These are phyloP conservation scores for Drosophila willistoni DNA, from an alignment of 1,140 invertebrate genomes.

Conservation along the genomic window DNA sequence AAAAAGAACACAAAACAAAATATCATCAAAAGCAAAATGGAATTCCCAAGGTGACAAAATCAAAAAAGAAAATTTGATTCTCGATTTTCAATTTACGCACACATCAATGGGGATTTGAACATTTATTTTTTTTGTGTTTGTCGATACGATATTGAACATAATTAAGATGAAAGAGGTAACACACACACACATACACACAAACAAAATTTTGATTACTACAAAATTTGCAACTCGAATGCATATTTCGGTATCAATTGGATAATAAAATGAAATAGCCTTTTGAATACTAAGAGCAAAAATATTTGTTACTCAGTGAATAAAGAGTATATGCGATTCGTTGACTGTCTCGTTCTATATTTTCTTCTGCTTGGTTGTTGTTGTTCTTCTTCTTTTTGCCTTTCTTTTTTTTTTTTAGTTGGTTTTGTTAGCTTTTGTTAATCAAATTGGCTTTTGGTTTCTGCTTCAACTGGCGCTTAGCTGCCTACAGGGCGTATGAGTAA, in stretches of 20 bases:
- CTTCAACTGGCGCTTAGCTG: constrained; percentile 33
- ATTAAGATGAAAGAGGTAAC: not conserved
- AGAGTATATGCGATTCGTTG: not conserved
- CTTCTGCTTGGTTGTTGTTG: not conserved
- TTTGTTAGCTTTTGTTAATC: constrained; percentile 51
- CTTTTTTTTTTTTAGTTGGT: not conserved
- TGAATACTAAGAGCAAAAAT: not conserved
- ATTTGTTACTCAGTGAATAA: not conserved
- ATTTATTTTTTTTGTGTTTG: no score
- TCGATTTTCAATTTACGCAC: constrained; percentile 10
- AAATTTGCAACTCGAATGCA: not conserved
- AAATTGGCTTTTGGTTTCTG: constrained; percentile 48
- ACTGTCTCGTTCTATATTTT: constrained; percentile 10
- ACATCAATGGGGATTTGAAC: no score
- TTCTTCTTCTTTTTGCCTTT: not conserved
- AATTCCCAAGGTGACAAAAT: constrained; percentile 11
- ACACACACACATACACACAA: not conserved
- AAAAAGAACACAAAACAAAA: not conserved
- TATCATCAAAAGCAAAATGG: not conserved
- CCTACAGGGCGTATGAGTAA: constrained; percentile 62
- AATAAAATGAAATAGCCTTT: no score
- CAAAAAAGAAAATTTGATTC: constrained; percentile 7
- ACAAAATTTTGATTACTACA: not conserved
- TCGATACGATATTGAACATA: not conserved
- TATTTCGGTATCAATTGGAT: no score